Evolutionary conservation across 35 echinoderm and acorn worm genomes (phyloP), one percentile per base, ranked within the genome.

Genomic region (Heliocidaris tuberculata): DNA sequence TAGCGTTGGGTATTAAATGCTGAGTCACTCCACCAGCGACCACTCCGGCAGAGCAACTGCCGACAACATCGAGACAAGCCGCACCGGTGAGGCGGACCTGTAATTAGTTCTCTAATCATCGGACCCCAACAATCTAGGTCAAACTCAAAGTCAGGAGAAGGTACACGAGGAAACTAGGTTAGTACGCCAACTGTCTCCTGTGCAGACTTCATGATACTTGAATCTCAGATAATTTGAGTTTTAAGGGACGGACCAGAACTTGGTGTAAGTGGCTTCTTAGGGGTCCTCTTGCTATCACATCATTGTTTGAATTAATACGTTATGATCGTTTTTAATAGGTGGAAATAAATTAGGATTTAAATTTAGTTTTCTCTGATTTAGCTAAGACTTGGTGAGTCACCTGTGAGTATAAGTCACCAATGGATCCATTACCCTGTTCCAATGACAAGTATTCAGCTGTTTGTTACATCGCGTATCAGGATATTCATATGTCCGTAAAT

Each of bases 401-500:
- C 19, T n/a, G 27, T n/a, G 8, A 78, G 65, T 6, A n/a, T 78
- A 7, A 78, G 27, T 78, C 65, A n/a, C 5, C 65, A n/a, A 24
- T n/a, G 65, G 65, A 19, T n/a, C 65, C 65, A 78, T 78, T 78
- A 7, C 65, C 65, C 65, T n/a, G 65, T 78, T 78, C 65, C 65
- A 19, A 78, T 78, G 65, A 78, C 65, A 78, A 13, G 15, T 13
- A 56, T 56, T 56, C 52, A 10, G 52, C 52, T 56, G 52, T 78
- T 78, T 78, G 65, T 78, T 78, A 78, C 27, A n/a, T 19, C 65
- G 27, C 19, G 65, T 78, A 27, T n/a, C 65, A 27, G 21, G 65
- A 78, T 78, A 78, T 78, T n/a, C 65, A 78, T 78, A 78, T n/a
- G 65, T 78, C 65, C 65, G 65, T 78, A 78, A n/a, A 71, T 27